Base-by-base conservation (phyloP, 1,140 invertebrate genomes). In the Hetaerina americana region DNA sequence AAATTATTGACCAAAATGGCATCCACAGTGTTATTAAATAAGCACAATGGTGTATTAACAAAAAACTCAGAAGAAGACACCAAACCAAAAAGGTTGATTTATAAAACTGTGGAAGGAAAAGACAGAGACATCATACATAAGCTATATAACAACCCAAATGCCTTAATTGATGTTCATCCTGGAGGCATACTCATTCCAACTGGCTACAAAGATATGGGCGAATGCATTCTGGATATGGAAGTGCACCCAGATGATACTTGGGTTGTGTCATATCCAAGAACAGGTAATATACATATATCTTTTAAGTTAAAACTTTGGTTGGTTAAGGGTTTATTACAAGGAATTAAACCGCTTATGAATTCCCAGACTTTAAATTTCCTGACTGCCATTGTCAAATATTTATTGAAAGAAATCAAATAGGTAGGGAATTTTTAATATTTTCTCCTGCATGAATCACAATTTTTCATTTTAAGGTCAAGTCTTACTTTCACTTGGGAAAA, bases 211-310 rank as follows among this genome's bases (percentile, higher is more conserved):
- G 85, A 87, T 8, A 84, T 89, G n/a, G 89, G 86, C 0, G 83
- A 88, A 72, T 85, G 86, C 72, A 90, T 92, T 66, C 78, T 88
- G 22, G 85, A 90, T 71, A 82, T 90, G 70, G 81, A 87, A 29
- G 82, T 93, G 0, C 81, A 86, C 31, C 81, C 88, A 2, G 88
- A 89, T 74, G 92, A 94, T 76, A 84, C 92, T 0, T 94, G 90
- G 90, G 80, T 94, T 77, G 84, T 92, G 25, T 93, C 91, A 8
- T 93, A 87, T 82, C 92, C 92, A 0, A 85, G 92, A 75, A 92
- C 92, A 73, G 90, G 90, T 90, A 80, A 82, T 80, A 77, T 67
- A 75, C n/a, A n/a, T n/a, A n/a, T n/a, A n/a, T n/a, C 69, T 27
- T 27, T 73, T 68, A 69, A 40, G 18, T 8, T 15, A 28, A 22